Evolutionary conservation across 1,140 invertebrate species (phyloP).

Genomic region (Thrips palmi): DNA sequence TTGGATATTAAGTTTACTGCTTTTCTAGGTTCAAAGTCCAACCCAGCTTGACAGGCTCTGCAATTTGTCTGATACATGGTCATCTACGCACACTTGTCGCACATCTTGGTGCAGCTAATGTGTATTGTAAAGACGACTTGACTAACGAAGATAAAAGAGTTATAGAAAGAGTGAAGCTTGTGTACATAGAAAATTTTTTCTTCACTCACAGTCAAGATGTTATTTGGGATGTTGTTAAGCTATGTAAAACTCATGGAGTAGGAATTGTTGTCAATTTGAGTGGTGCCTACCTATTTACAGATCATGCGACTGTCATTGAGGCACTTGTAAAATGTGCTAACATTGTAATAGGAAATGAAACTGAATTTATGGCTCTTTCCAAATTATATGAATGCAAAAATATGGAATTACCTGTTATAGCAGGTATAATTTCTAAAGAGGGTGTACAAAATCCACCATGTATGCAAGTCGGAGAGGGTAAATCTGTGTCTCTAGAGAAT

Average conservation of each 20-base stretch:
- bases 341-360: constrained; percentile 9
- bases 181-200: constrained; percentile 12
- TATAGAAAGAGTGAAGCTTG: constrained; percentile 1
- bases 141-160: neutral
- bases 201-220: constrained; percentile 9
- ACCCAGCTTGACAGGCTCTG: constrained; percentile 27
- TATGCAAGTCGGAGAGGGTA: too few species aligned
- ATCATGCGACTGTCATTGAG: neutral
- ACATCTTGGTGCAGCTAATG: constrained; percentile 19
- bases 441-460: too few species aligned
- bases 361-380: constrained; percentile 7
- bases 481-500: too few species aligned
- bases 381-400: too few species aligned
- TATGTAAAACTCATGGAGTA: constrained; percentile 7
- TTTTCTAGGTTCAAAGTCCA: too few species aligned
- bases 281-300: constrained; percentile 6
- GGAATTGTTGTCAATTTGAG: constrained; percentile 7
- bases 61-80: constrained; percentile 29
- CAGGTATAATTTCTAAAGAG: too few species aligned
- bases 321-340: constrained; percentile 6
- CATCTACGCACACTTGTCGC: constrained; percentile 24
- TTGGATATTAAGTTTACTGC: too few species aligned
- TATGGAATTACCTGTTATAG: too few species aligned
- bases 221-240: neutral
- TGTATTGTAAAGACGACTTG: constrained; percentile 16